Evolutionary conservation across 2,888 invertebrate genomes (phyloP).

Genomic region (Agrotis puta): DNA sequence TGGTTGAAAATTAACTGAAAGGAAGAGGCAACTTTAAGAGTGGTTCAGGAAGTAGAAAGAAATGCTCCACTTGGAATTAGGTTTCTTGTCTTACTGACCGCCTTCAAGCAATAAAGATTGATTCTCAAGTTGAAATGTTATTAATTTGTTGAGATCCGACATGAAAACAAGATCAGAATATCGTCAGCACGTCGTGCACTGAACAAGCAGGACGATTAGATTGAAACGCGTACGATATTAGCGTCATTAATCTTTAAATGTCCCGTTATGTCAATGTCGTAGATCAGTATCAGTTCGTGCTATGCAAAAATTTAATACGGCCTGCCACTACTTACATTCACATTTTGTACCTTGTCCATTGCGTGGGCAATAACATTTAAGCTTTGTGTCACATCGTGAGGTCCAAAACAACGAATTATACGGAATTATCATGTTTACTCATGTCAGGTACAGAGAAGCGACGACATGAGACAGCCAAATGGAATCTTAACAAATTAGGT

Average conservation of each 20-base stretch:
- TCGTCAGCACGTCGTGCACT: conserved; percentile 63
- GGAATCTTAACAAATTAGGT: conserved; percentile 1
- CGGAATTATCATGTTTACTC: conserved; percentile 35
- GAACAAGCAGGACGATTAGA: conserved; percentile 71
- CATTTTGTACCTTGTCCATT: conserved; percentile 49
- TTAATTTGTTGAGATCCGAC: conserved; percentile 46
- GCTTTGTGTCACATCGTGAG: conserved; percentile 37
- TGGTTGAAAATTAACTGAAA: conserved; percentile 9
- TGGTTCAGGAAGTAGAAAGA: background rate
- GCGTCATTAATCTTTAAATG: conserved; percentile 79
- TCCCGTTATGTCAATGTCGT: conserved; percentile 80
- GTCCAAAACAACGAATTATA: conserved; percentile 48
- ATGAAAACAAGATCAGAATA: conserved; percentile 72
- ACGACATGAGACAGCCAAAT: conserved; percentile 26
- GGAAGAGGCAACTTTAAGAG: background rate
- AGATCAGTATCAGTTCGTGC: conserved; percentile 67
- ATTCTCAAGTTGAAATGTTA: conserved; percentile 19
- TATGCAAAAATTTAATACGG: conserved; percentile 63
- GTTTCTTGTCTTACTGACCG: background rate
- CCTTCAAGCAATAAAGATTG: background rate
- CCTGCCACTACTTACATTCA: conserved; percentile 52
- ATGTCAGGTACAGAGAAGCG: conserved; percentile 21
- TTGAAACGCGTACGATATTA: conserved; percentile 71
- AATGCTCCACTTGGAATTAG: background rate
- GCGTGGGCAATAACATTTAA: conserved; percentile 56